These are phyloP conservation scores for Lycaon pictus DNA, from an alignment of 2,113 vertebrate species.

Conservation along the genomic window DNA sequence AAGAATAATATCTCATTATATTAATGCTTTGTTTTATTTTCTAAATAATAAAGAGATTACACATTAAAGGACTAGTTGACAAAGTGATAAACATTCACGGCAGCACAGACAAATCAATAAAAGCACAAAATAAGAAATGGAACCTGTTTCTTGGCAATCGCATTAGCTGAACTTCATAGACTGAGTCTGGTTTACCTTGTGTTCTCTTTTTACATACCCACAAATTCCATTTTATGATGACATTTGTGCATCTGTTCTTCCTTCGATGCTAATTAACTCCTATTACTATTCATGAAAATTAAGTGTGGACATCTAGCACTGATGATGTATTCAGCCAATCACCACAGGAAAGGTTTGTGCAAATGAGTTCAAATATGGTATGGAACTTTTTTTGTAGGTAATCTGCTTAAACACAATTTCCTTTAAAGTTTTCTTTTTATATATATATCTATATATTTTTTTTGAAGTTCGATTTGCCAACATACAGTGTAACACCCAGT, in stretches of 20 bases:
- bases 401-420: neutral
- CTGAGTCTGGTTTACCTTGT: neutral
- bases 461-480: too few relatives aligned
- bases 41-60: conserved; percentile 65
- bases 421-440: neutral
- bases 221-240: conserved; percentile 23
- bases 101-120: conserved; percentile 55
- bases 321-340: neutral
- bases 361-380: neutral
- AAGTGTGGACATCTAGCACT: neutral
- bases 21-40: conserved; percentile 70
- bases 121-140: conserved; percentile 49
- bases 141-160: neutral
- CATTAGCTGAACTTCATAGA: conserved; percentile 31
- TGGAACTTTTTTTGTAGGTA: neutral
- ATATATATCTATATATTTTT: too few relatives aligned
- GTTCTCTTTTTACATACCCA: neutral
- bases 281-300: conserved; percentile 44
- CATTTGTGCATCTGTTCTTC: conserved; percentile 9
- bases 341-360: neutral
- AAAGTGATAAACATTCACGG: conserved; percentile 44
- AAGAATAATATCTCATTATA: conserved; percentile 58
- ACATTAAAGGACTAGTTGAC: conserved; percentile 61
- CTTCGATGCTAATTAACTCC: conserved; percentile 36
- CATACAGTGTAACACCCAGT: too few relatives aligned